Base-by-base conservation (phyloP, 2,888 invertebrate species). In the Apodemia mormo region DNA sequence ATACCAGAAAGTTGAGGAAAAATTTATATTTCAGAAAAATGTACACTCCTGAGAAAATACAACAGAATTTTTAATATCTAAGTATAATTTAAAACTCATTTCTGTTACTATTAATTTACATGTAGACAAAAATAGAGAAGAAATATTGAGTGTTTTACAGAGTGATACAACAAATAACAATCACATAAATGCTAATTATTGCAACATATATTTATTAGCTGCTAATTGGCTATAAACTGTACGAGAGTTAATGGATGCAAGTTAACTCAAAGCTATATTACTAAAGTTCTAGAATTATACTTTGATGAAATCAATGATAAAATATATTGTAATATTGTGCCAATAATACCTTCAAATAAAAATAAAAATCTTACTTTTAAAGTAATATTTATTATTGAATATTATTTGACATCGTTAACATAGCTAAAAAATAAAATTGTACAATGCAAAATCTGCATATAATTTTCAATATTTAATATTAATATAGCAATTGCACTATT, bases 21-120 rank as follows among this genome's bases (percentile, higher is more conserved):
- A 90, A 87, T 90, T 90, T 92, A 90, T 92, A 90, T 91, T 92
- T 92, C 90, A 86, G 90, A 92, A 91, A 91, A 91, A 89, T 91
- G 89, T 92, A 92, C 92, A 92, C 88, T 91, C 87, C 84, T 87
- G 90, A 89, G 87, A 89, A 89, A 89, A 86, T 91, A 92, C 88
- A 92, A 91, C 89, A 85, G 88, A 90, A 87, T 84, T 85, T 84
- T 83, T 81, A 84, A 79, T 82, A 85, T 81, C 81, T 82, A 82
- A 80, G 82, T 54, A 68, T 65, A 83, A 84, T 83, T 85, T 84
- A 77, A 81, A 89, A 89, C 84, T 85, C 82, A 89, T 81, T 49
- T 49, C 82, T 81, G 81, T 85, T 85, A 85, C 82, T 83, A 85
- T 85, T 81, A 76, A 82, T 80, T 81, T 82, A 83, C 82, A 86